Percentiles rank a stretch among this genome's conserved stretches.
These are phyloP conservation scores for Ornithoptera priamus DNA, from an alignment of 2,888 invertebrate genomes.

Conservation along the genomic window DNA sequence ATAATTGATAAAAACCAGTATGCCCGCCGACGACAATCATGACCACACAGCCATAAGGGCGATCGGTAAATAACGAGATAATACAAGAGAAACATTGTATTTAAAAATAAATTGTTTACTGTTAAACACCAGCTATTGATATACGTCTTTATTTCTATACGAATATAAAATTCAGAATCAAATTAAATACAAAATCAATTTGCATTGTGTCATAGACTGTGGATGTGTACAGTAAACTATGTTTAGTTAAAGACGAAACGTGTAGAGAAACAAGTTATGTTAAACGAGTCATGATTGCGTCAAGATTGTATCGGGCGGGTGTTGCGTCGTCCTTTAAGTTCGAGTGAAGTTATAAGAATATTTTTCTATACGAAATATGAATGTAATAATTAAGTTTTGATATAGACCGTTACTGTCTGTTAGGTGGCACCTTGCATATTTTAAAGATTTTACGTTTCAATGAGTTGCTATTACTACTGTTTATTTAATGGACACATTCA, in stretches of 20 bases:
- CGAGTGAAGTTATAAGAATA: neutral
- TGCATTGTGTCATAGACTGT: neutral
- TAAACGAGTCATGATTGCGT: conserved; percentile 19
- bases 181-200: neutral
- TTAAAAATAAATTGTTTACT: conserved; percentile 14
- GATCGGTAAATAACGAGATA: conserved; percentile 44
- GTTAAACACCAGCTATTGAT: neutral
- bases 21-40: conserved; percentile 39
- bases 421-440: neutral
- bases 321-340: neutral
- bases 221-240: neutral
- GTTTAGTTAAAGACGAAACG: conserved; percentile 1
- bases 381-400: neutral
- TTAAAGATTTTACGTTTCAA: neutral
- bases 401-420: no score
- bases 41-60: conserved; percentile 36
- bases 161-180: neutral
- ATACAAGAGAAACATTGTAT: conserved; percentile 39
- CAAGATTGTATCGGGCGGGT: neutral
- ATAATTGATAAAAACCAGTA: conserved; percentile 75
- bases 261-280: conserved; percentile 18
- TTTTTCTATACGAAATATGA: neutral
- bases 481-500: no score
- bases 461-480: neutral
- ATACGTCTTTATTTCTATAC: neutral